A percentile compares a stretch with the other conserved stretches of the same genome.
phyloP scores from a whole-genome alignment of 2,888 invertebrate species.

The Busseola fusca region DNA sequence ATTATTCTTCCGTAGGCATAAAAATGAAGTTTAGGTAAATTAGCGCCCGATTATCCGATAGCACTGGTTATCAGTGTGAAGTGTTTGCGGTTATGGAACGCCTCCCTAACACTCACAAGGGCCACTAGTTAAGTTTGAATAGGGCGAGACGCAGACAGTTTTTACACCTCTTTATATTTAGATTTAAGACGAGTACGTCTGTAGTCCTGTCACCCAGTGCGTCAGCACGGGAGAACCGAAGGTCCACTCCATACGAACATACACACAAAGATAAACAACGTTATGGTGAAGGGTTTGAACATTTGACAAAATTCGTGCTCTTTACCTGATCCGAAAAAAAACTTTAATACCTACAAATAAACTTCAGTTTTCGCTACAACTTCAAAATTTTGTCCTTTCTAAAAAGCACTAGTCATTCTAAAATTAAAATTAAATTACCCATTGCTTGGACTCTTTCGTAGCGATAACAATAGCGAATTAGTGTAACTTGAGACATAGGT shows the following conservation, averaged over 20 bases:
- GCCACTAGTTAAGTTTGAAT: conserved; percentile 17
- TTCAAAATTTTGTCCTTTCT: not conserved
- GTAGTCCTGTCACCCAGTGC: conserved; percentile 9
- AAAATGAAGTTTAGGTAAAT: no score
- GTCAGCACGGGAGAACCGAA: not conserved
- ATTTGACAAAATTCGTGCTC: no score
- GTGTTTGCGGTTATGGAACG: conserved; percentile 5
- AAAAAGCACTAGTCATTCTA: not conserved
- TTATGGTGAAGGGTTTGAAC: not conserved
- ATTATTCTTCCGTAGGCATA: no score
- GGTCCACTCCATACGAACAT: not conserved
- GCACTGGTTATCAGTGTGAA: no score
- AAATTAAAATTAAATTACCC: not conserved
- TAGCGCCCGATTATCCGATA: no score
- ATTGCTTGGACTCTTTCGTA: not conserved
- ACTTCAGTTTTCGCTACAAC: not conserved
- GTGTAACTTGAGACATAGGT: no score
- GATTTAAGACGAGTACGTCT: conserved; percentile 36
- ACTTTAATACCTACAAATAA: not conserved
- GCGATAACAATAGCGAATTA: not conserved
- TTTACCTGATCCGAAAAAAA: no score
- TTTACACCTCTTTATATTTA: conserved; percentile 48
- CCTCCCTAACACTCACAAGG: conserved; percentile 5
- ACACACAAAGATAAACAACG: no score
- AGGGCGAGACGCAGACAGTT: conserved; percentile 29